Evolutionary conservation across 2,113 vertebrate genomes (phyloP).

Genomic region (Mirounga angustirostris): DNA sequence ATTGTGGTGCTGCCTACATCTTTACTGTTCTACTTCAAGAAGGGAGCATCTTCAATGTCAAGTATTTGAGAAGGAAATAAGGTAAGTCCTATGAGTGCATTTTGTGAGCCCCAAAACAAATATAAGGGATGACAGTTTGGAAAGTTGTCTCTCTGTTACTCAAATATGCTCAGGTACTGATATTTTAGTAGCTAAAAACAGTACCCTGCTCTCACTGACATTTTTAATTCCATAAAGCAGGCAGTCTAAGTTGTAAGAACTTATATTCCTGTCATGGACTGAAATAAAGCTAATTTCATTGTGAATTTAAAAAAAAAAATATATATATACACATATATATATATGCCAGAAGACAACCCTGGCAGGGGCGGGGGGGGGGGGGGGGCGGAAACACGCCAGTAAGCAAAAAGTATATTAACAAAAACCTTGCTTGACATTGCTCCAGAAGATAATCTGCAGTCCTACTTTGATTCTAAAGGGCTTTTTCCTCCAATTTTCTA

Average conservation of each 20-base stretch:
- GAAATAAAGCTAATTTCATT: conserved; percentile 28
- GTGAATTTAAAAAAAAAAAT: background rate
- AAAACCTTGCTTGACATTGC: background rate
- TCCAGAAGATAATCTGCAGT: background rate
- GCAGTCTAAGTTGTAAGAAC: background rate
- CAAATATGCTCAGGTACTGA: background rate
- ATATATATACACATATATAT: too few relatives aligned
- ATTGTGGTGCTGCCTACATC: background rate
- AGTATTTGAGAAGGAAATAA: background rate
- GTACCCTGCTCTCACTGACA: background rate
- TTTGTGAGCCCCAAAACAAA: conserved; percentile 8
- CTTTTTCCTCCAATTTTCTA: background rate
- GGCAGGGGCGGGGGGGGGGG: too few relatives aligned
- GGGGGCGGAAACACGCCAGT: background rate
- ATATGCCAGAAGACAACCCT: background rate
- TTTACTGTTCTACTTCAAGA: background rate
- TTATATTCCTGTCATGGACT: background rate
- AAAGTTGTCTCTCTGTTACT: background rate
- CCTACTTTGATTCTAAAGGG: background rate
- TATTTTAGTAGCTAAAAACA: conserved; percentile 36
- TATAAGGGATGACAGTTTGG: background rate
- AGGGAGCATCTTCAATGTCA: background rate
- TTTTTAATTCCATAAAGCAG: conserved; percentile 17
- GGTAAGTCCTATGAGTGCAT: background rate
- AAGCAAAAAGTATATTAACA: conserved; percentile 25